Conservation (phyloP, 2,797 vertebrate genomes). For the Ciconia nigra region DNA sequence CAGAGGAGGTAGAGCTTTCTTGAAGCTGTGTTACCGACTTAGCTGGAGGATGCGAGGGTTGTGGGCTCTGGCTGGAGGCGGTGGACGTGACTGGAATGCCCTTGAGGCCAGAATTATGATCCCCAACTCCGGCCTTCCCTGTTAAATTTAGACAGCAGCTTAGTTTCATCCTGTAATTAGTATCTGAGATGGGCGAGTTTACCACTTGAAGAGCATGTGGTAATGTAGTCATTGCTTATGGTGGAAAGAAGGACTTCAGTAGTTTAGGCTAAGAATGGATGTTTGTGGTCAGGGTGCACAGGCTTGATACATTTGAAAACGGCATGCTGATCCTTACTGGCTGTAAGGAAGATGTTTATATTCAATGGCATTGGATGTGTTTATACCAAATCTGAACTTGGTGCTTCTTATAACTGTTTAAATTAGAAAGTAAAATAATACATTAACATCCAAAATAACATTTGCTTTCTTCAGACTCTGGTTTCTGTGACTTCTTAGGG, state of each 20-base stretch:
- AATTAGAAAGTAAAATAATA: neutral
- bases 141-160: slow-evolving; percentile 34
- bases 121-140: neutral
- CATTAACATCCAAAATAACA: neutral
- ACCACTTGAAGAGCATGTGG: neutral
- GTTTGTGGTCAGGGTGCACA: neutral
- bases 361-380: neutral
- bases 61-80: neutral
- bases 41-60: neutral
- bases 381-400: neutral
- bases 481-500: neutral
- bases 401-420: neutral
- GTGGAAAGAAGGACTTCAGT: neutral
- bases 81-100: neutral
- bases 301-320: neutral
- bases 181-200: neutral
- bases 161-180: slow-evolving; percentile 38
- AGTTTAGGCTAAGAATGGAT: neutral
- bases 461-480: neutral
- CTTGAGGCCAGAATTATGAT: neutral
- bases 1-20: neutral
- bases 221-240: neutral
- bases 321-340: neutral
- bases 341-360: neutral
- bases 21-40: neutral